Conservation (phyloP, 1,140 invertebrate genomes). For the Pentalonia nigronervosa region DNA sequence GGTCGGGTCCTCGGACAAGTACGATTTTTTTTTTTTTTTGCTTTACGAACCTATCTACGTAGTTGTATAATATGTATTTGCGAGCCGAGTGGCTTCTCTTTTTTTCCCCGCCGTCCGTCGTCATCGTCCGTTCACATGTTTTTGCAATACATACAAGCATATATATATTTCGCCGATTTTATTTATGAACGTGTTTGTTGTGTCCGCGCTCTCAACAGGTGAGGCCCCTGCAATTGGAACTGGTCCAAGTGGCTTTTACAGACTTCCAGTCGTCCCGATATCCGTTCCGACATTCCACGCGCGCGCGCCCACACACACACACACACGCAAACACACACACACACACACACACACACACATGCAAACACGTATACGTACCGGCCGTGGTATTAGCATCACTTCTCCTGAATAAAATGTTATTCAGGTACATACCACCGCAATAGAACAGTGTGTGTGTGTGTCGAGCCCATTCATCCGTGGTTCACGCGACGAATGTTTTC, state of each 20-base stretch:
- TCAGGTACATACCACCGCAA: not conserved
- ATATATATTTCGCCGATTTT: slow-evolving; percentile 43
- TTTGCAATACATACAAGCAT: not conserved
- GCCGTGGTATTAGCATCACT: not conserved
- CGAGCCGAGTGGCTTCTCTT: not conserved
- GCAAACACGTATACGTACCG: not conserved
- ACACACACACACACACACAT: too few species aligned
- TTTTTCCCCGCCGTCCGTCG: not conserved
- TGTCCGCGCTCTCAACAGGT: slow-evolving; percentile 35
- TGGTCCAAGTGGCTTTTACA: slow-evolving; percentile 54
- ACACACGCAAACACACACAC: too few species aligned
- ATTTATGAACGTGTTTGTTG: slow-evolving; percentile 53
- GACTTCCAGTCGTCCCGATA: slow-evolving; percentile 51
- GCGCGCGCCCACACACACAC: too few species aligned
- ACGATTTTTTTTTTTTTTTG: not conserved
- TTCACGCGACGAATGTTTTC: not conserved
- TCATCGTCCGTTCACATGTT: not conserved
- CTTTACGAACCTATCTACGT: not conserved
- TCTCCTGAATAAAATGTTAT: not conserved
- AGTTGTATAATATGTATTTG: not conserved
- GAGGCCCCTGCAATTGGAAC: slow-evolving; percentile 46
- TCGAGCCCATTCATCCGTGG: not conserved
- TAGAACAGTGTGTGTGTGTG: not conserved
- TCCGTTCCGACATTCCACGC: slow-evolving; percentile 46
- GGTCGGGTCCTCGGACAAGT: slow-evolving; percentile 13